Percentiles rank a stretch among this genome's conserved stretches.
Evolutionary conservation across 2,797 vertebrate species (phyloP).

Genomic region (Acanthis flammea): DNA sequence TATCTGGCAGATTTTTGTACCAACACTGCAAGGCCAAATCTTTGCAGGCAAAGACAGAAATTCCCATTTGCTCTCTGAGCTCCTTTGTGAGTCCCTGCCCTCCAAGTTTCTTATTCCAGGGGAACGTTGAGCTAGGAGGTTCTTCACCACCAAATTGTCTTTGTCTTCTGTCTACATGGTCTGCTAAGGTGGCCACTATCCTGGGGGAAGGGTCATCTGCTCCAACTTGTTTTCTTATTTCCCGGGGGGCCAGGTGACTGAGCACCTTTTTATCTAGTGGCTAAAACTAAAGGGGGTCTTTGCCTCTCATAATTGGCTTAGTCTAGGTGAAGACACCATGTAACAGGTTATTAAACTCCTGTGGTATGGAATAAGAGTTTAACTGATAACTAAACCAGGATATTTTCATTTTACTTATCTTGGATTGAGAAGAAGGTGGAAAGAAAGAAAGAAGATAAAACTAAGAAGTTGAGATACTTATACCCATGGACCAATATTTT

Average conservation of each 20-base stretch:
- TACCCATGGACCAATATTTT: background rate
- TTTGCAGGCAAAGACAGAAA: background rate
- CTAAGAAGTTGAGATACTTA: background rate
- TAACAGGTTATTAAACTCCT: background rate
- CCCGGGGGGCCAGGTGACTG: background rate
- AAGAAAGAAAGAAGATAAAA: background rate
- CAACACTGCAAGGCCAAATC: accelerated
- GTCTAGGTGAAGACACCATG: background rate
- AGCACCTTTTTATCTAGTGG: too few relatives aligned
- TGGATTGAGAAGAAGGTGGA: background rate
- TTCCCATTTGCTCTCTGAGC: too few relatives aligned
- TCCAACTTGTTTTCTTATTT: background rate
- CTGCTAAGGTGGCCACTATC: background rate
- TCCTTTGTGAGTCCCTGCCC: background rate
- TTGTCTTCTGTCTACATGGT: background rate
- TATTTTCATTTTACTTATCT: background rate
- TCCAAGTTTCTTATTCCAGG: too few relatives aligned
- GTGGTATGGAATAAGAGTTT: background rate
- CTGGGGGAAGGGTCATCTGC: background rate
- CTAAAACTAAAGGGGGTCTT: background rate
- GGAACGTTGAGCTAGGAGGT: background rate
- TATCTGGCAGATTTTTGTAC: too few relatives aligned
- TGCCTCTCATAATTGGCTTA: background rate
- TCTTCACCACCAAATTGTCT: background rate
- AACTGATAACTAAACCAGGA: background rate